Evolutionary conservation across 30 jellyfish, hydroid and myxozoan species (phyloP).

Genomic region (Pelagia noctiluca): DNA sequence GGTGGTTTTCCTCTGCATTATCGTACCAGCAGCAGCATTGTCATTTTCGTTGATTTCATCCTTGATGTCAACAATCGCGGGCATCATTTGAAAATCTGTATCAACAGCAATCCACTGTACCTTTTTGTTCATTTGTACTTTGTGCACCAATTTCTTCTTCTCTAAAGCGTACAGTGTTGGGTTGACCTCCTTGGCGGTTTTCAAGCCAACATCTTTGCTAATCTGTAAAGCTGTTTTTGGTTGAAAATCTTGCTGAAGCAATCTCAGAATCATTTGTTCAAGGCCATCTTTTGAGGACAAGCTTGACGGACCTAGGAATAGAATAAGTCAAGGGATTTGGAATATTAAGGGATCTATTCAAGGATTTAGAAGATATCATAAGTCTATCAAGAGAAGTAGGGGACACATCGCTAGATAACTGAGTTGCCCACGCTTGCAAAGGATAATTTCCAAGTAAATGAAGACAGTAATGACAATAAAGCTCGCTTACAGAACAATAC

Average conservation of each 20-base stretch:
- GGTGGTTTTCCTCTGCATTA: too few relatives aligned
- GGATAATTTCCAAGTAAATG: too few relatives aligned
- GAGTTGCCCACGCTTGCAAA: too few relatives aligned
- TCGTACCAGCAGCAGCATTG: background rate
- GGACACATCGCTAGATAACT: too few relatives aligned
- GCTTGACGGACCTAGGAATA: background rate
- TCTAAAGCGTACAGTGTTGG: constrained; percentile 57
- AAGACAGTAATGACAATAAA: too few relatives aligned
- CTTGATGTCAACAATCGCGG: background rate
- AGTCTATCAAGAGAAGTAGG: too few relatives aligned
- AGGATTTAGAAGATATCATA: too few relatives aligned
- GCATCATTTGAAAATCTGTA: constrained; percentile 11
- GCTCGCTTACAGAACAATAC: too few relatives aligned
- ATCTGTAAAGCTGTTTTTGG: constrained; percentile 38
- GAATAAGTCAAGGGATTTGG: background rate
- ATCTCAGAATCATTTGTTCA: background rate
- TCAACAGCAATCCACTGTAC: constrained; percentile 32
- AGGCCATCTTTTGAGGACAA: constrained; percentile 22
- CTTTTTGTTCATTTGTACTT: constrained; percentile 4
- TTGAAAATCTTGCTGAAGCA: background rate
- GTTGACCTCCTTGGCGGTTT: constrained; percentile 51
- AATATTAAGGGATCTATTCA: too few relatives aligned
- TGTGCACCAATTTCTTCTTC: constrained; percentile 21
- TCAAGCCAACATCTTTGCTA: constrained; percentile 49
- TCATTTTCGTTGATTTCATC: background rate